phyloP scores from a whole-genome alignment of 2,888 invertebrate species.

The Coelopa pilipes region DNA sequence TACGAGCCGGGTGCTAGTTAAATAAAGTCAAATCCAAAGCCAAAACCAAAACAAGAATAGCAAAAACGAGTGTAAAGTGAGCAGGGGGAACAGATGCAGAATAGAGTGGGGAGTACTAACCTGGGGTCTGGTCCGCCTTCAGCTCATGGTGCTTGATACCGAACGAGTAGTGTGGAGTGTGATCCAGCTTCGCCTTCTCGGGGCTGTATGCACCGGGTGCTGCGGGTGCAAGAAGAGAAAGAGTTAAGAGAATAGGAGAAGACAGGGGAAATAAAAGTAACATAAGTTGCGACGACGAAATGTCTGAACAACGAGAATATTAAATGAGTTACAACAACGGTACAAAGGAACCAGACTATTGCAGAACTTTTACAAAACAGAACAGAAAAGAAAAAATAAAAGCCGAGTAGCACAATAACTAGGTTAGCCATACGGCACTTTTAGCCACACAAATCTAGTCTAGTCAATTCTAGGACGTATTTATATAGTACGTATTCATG shows the following conservation, averaged over 20 bases:
- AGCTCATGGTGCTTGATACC: slow-evolving; percentile 69
- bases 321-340: slow-evolving; percentile 1
- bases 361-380: neutral
- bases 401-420: neutral
- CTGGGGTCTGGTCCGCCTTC: slow-evolving; percentile 59
- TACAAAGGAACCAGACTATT: neutral
- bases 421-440: neutral
- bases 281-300: neutral
- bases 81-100: slow-evolving; percentile 26
- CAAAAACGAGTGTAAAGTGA: slow-evolving; percentile 20
- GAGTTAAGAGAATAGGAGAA: neutral
- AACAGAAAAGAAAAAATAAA: neutral
- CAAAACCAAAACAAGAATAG: slow-evolving; percentile 10
- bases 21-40: slow-evolving; percentile 7
- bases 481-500: neutral
- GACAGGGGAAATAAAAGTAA: neutral
- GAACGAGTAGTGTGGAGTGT: slow-evolving; percentile 60
- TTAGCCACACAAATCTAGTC: no score
- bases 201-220: slow-evolving; percentile 67
- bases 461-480: no score
- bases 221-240: slow-evolving; percentile 43
- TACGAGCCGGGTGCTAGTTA: slow-evolving; percentile 70
- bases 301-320: neutral
- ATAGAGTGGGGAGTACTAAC: slow-evolving; percentile 47
- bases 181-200: slow-evolving; percentile 71